phyloP scores from a whole-genome alignment of 2,113 vertebrate genomes.

The Phoenicopterus ruber region DNA sequence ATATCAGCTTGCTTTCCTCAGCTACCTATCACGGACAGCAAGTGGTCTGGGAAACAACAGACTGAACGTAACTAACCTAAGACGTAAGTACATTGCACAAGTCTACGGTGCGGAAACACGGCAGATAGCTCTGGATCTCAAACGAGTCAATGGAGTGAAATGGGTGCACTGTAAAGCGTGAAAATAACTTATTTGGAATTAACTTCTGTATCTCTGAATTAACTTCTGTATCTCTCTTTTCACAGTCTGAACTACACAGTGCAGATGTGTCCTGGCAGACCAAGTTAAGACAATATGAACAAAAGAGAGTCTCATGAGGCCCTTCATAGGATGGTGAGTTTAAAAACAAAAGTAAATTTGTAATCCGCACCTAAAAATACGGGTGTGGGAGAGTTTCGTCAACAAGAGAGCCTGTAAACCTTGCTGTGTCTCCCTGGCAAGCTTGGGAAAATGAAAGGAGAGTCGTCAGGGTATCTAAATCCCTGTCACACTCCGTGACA shows the following conservation, averaged over 20 bases:
- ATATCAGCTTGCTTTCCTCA: background rate
- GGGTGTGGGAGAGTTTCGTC: background rate
- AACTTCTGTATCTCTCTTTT: background rate
- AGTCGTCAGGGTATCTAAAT: background rate
- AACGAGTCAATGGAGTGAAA: background rate
- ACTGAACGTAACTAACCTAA: background rate
- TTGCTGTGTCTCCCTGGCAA: background rate
- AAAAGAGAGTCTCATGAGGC: background rate
- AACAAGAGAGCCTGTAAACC: background rate
- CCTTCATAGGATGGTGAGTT: background rate
- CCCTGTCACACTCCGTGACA: background rate
- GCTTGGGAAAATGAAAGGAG: background rate
- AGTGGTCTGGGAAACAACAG: background rate
- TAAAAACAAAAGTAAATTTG: background rate
- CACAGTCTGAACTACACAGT: background rate
- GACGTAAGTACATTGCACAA: rapidly evolving
- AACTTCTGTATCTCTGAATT: background rate
- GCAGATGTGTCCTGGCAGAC: background rate
- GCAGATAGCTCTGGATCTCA: background rate
- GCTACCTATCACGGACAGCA: rapidly evolving
- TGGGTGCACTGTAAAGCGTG: background rate
- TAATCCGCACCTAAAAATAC: background rate
- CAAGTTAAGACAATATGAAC: background rate
- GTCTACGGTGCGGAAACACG: background rate
- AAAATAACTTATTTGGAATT: background rate